A percentile compares a stretch with the other conserved stretches of the same genome.
Conservation (phyloP, 2,797 vertebrate genomes). For the Sus cebifrons region DNA sequence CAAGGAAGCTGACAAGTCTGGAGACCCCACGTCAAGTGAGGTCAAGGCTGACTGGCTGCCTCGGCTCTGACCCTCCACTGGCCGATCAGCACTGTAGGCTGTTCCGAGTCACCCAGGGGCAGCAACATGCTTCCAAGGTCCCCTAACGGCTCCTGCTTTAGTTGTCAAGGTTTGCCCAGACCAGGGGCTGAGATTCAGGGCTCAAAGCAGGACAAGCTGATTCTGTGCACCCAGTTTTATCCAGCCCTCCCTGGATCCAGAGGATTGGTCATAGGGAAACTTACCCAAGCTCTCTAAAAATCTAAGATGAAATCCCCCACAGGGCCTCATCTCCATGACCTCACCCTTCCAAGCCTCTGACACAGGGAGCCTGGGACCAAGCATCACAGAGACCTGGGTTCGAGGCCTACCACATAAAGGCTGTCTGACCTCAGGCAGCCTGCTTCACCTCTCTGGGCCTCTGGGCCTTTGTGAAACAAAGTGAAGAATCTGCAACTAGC, state of each 20-base stretch:
- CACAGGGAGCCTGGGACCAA: neutral
- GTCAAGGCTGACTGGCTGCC: neutral
- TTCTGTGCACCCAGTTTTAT: neutral
- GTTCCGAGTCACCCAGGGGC: neutral
- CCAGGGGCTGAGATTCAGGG: neutral
- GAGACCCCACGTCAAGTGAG: neutral
- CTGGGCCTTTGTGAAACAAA: neutral
- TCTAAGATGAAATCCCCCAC: neutral
- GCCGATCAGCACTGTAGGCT: neutral
- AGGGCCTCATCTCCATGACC: neutral
- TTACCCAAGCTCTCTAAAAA: constrained; percentile 21
- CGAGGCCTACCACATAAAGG: neutral
- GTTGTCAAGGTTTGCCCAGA: constrained; percentile 34
- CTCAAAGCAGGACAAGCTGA: neutral
- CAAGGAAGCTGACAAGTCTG: neutral
- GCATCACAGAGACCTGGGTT: neutral
- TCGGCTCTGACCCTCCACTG: neutral
- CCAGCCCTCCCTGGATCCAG: neutral
- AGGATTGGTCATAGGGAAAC: neutral
- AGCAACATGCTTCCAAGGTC: neutral
- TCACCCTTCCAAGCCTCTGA: neutral
- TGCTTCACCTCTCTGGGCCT: constrained; percentile 7
- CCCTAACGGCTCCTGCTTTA: neutral
- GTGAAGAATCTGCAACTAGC: neutral
- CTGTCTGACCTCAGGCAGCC: neutral